Conservation (phyloP, 2,888 invertebrate genomes). For the Tetranychus truncatus region DNA sequence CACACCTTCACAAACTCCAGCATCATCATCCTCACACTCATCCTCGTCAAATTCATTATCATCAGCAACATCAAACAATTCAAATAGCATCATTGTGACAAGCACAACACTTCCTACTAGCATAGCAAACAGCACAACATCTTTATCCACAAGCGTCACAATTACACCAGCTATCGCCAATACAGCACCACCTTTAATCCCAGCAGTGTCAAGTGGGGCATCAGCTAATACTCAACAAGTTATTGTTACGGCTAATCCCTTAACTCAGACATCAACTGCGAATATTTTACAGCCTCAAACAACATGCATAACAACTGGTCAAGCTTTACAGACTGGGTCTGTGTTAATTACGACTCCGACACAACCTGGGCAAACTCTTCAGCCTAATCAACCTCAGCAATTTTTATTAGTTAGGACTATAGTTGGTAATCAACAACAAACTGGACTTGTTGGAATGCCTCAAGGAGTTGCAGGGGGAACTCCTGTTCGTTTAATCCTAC, state of each 20-base stretch:
- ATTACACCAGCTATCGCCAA: conserved; percentile 9
- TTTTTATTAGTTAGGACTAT: conserved; percentile 22
- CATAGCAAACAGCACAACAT: conserved; percentile 13
- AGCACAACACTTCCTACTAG: conserved; percentile 10
- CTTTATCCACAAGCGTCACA: conserved; percentile 5
- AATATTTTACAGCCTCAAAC: conserved; percentile 5
- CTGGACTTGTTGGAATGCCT: conserved; percentile 6
- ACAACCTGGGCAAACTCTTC: neutral
- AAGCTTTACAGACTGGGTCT: neutral
- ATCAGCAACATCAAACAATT: neutral
- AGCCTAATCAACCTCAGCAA: conserved; percentile 18
- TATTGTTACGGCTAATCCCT: conserved; percentile 4
- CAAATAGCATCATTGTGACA: neutral
- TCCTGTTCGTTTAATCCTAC: conserved; percentile 20
- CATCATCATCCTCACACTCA: neutral
- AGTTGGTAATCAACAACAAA: conserved; percentile 14
- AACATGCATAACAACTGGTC: neutral
- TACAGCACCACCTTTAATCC: conserved; percentile 4
- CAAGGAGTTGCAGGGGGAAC: conserved; percentile 4
- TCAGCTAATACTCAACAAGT: conserved; percentile 10
- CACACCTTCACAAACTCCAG: neutral
- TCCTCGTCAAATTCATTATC: too few species aligned
- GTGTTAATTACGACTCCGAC: neutral
- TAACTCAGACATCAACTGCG: neutral
- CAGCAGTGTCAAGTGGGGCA: neutral